phyloP scores from a whole-genome alignment of 2,797 vertebrate genomes.

The Eutrigla gurnardus region DNA sequence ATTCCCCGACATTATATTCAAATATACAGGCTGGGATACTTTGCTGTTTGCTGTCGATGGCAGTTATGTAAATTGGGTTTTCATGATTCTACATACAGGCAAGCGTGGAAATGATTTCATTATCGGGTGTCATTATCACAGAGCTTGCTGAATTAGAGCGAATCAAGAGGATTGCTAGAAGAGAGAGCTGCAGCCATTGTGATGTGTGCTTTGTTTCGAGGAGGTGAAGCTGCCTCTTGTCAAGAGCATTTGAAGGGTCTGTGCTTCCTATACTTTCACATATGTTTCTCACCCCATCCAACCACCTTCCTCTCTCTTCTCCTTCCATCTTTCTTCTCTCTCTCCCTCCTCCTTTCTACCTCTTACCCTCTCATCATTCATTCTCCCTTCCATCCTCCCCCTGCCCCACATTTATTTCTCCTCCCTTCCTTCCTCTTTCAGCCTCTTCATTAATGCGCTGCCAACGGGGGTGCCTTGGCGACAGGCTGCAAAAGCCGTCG shows the following conservation, averaged over 20 bases:
- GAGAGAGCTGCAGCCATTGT: background rate
- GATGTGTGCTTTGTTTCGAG: slow-evolving; percentile 20
- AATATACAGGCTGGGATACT: background rate
- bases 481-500: slow-evolving; percentile 66
- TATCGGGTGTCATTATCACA: background rate
- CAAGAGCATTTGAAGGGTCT: background rate
- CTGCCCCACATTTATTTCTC: background rate
- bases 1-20: background rate
- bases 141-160: background rate
- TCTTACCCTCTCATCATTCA: slow-evolving; percentile 35
- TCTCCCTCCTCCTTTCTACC: background rate
- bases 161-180: background rate
- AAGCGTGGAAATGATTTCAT: background rate
- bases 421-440: slow-evolving; percentile 35
- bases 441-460: slow-evolving; percentile 60
- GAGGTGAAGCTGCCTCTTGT: slow-evolving; percentile 1
- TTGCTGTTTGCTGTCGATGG: background rate
- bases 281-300: slow-evolving; percentile 14
- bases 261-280: slow-evolving; percentile 20
- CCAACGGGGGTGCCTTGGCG: slow-evolving; percentile 59
- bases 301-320: slow-evolving; percentile 18
- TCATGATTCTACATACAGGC: slow-evolving; percentile 4
- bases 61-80: slow-evolving; percentile 5
- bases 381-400: slow-evolving; percentile 6
- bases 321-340: background rate